Base-by-base conservation (phyloP, 1,140 invertebrate genomes). In the Drosophila lini region DNA sequence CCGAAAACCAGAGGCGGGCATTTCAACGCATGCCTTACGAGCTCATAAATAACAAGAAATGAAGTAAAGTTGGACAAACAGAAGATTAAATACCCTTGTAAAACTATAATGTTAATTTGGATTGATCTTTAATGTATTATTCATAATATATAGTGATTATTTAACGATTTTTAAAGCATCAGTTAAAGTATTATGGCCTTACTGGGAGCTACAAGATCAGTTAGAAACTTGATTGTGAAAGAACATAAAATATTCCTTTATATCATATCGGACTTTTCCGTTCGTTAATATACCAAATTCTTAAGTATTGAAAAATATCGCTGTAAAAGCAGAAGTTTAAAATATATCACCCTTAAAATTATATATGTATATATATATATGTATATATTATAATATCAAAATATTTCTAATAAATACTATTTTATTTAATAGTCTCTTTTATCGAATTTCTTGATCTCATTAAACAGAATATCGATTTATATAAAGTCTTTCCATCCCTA, bases 21-120 rank as follows among this genome's bases (percentile, higher is more conserved):
- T 88, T 86, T 86, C 83, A 86, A 88, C 83, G 76, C 76, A 74
- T 81, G 64, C 71, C 80, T 80, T 80, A 78, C 83, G 81, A 88
- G 71, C 83, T 86, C 85, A 86, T 86, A 88, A 86, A 86, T 86
- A 82, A 86, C 52, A 22, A 55, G 52, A 36, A 55, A 25, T 55
- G 34, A 55, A 55, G 52, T 55, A 6, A 10, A 22, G 19, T 38
- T 55, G 1, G 13, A 0, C 2, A 5, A 36, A 13, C 9, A 34
- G 52, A 25, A 9, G 19, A 1, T n/a, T 38, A n/a, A 38, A 55
- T 55, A 55, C 52, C 52, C 52, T 55, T 25, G 2, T 1, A 8
- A 0, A 3, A 0, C 0, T 4, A 3, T 22, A 22, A 15, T 6
- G 8, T 0, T 6, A 0, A 22, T 25, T 25, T 10, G 5, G 2